phyloP scores from a whole-genome alignment of 2,797 vertebrate genomes.

The Mormyrops boulengeri region DNA sequence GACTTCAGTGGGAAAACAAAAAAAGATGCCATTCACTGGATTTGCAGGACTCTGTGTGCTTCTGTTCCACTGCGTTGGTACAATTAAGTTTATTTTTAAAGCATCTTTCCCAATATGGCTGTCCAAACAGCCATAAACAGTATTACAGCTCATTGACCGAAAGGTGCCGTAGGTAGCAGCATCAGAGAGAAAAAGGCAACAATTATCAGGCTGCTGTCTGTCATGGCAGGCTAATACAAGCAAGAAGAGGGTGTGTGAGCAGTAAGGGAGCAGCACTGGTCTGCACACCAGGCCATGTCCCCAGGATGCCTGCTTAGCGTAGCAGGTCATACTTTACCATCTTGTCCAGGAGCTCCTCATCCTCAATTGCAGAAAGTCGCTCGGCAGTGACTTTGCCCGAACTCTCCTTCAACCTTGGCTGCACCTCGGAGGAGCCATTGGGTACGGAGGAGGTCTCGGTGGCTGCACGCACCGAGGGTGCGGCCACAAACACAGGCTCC shows the following conservation, averaged over 20 bases:
- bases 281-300: neutral
- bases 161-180: neutral
- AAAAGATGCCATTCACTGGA: neutral
- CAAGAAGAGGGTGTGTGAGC: neutral
- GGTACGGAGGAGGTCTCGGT: slow-evolving; percentile 49
- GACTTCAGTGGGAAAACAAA: neutral
- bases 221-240: neutral
- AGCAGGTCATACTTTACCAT: slow-evolving; percentile 66
- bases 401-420: slow-evolving; percentile 45
- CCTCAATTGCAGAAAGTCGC: slow-evolving; percentile 80
- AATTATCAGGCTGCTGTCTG: neutral
- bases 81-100: neutral
- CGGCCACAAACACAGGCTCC: slow-evolving; percentile 52
- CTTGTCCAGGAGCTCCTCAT: slow-evolving; percentile 87
- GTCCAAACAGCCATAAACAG: neutral
- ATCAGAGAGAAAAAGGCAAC: neutral
- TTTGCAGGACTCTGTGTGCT: neutral
- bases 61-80: neutral
- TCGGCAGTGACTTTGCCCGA: slow-evolving; percentile 62
- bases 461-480: slow-evolving; percentile 36
- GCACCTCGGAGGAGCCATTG: slow-evolving; percentile 63
- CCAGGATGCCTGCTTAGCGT: neutral
- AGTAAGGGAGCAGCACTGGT: neutral
- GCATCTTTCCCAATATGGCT: neutral
- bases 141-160: neutral